These are phyloP conservation scores for Agapornis roseicollis DNA, from an alignment of 2,113 vertebrate species.

Conservation along the genomic window DNA sequence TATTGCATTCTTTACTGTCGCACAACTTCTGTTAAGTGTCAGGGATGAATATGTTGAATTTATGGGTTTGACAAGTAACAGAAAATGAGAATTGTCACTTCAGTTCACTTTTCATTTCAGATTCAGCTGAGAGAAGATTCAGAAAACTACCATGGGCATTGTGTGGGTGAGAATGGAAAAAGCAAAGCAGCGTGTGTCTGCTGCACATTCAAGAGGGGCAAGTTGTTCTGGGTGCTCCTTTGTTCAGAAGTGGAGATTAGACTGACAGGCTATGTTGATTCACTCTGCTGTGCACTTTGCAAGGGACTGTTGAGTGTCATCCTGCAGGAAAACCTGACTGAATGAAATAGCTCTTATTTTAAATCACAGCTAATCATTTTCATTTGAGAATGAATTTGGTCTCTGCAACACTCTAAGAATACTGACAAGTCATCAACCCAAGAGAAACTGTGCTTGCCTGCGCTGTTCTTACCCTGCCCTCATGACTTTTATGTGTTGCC, in stretches of 20 bases:
- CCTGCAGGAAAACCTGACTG: neutral
- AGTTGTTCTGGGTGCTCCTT: neutral
- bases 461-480: rapidly evolving
- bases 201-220: neutral
- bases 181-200: neutral
- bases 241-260: neutral
- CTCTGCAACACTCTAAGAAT: neutral
- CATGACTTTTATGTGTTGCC: neutral
- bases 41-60: neutral
- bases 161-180: neutral
- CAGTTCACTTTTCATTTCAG: neutral
- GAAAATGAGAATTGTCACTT: neutral
- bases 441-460: neutral
- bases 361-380: neutral
- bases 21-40: neutral
- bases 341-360: neutral
- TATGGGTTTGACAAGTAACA: neutral
- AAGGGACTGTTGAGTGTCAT: neutral
- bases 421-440: neutral
- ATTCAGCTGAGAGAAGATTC: neutral
- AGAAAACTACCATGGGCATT: neutral
- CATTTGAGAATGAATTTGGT: neutral
- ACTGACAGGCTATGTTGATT: rapidly evolving
- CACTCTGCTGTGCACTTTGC: neutral
- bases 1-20: neutral